A percentile compares a stretch with the other conserved stretches of the same genome.
Evolutionary conservation across 1,140 invertebrate species (phyloP).

Genomic region (Ephestia elutella): DNA sequence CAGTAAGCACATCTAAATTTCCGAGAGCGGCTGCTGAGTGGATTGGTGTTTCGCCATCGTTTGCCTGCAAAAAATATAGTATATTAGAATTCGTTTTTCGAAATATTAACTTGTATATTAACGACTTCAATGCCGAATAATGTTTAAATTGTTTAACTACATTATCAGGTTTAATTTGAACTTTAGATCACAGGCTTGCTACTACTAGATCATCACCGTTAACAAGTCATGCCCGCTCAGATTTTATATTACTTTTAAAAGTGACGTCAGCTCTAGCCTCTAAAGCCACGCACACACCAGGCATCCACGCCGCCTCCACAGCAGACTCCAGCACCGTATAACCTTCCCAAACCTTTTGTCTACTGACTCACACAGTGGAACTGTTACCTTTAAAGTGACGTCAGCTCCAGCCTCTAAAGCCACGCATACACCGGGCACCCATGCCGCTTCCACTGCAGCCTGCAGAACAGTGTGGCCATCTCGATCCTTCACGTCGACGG

Average conservation of each 20-base stretch:
- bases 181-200: no score
- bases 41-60: slow-evolving; percentile 76
- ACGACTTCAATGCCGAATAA: no score
- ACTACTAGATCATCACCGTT: no score
- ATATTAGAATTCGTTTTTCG: no score
- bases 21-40: slow-evolving; percentile 76
- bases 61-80: slow-evolving; percentile 64
- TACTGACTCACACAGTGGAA: neutral
- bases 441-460: slow-evolving; percentile 57
- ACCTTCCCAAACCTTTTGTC: neutral
- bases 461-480: slow-evolving; percentile 66
- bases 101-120: no score
- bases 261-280: slow-evolving; percentile 82
- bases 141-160: no score
- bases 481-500: slow-evolving; percentile 60
- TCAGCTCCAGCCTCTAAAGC: slow-evolving; percentile 82
- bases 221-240: no score
- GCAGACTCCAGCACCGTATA: no score
- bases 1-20: slow-evolving; percentile 76
- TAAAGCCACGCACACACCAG: slow-evolving; percentile 77
- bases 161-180: no score
- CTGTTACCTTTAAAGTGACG: slow-evolving; percentile 73
- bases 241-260: no score
- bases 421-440: slow-evolving; percentile 75
- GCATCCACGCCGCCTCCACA: slow-evolving; percentile 50